A percentile compares a stretch with the other conserved stretches of the same genome.
These are phyloP conservation scores for Dendroctonus valens DNA, from an alignment of 1,140 invertebrate species.

Conservation along the genomic window DNA sequence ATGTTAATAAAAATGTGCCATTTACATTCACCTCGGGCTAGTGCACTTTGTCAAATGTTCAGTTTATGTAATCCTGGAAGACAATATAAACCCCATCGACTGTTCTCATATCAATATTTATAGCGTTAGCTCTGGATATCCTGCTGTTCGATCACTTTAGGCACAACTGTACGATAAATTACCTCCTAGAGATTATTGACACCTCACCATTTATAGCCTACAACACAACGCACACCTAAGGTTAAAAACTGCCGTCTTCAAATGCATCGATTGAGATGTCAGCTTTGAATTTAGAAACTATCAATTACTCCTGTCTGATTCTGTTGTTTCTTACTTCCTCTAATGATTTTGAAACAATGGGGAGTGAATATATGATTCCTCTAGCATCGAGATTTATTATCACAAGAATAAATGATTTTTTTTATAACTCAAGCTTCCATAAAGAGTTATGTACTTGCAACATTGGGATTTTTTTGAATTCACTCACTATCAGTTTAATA, in stretches of 20 bases:
- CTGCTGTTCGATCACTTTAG: constrained; percentile 10
- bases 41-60: no score
- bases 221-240: constrained; percentile 26
- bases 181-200: constrained; percentile 27
- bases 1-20: no score
- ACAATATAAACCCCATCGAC: no score
- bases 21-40: no score
- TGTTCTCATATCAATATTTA: constrained; percentile 2
- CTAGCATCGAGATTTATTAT: constrained; percentile 2
- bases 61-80: no score
- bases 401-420: background rate
- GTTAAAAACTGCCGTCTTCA: constrained; percentile 5
- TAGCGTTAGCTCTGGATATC: constrained; percentile 2
- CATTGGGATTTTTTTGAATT: no score
- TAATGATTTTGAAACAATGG: constrained; percentile 27
- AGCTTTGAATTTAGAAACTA: constrained; percentile 20
- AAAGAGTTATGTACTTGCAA: background rate
- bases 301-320: constrained; percentile 18
- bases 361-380: constrained; percentile 10
- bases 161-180: constrained; percentile 17
- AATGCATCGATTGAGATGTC: constrained; percentile 29
- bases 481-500: no score
- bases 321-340: constrained; percentile 11
- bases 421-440: background rate
- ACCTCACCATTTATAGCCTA: constrained; percentile 25